Evolutionary conservation across 37 sponge, comb jelly and placozoan genomes (phyloP).

Genomic region (Axinella damicornis): DNA sequence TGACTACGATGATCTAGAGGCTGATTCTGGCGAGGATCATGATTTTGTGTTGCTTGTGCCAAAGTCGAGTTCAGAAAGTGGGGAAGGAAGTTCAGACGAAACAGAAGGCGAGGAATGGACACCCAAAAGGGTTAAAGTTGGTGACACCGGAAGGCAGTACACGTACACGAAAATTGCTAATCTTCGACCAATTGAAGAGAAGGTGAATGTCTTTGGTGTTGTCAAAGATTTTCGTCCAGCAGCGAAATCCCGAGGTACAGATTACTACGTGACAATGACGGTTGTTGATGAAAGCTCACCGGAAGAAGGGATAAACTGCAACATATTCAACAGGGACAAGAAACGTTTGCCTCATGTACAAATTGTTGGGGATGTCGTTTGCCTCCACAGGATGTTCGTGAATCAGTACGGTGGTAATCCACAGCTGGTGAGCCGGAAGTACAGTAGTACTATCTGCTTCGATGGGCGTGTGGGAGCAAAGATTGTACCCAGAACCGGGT

Average conservation of each 20-base stretch:
- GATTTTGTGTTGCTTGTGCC: too few relatives aligned
- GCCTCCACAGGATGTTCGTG: conserved; percentile 35
- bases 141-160: conserved; percentile 4
- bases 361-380: conserved; percentile 40
- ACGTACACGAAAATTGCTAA: conserved; percentile 35
- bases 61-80: too few relatives aligned
- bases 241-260: conserved; percentile 16
- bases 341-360: conserved; percentile 38
- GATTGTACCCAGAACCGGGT: conserved; percentile 39
- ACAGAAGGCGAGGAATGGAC: not conserved
- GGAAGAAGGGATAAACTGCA: not conserved
- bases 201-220: conserved; percentile 51
- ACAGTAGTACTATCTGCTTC: conserved; percentile 28
- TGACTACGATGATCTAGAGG: not conserved
- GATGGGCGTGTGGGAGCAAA: not conserved
- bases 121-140: not conserved
- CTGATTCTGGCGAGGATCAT: too few relatives aligned
- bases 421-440: conserved; percentile 17
- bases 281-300: conserved; percentile 47
- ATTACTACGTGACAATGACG: conserved; percentile 22
- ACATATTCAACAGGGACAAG: conserved; percentile 26
- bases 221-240: conserved; percentile 48
- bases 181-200: conserved; percentile 11
- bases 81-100: not conserved
- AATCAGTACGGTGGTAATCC: not conserved